Base-by-base conservation (phyloP, 2,888 invertebrate species). In the Thereva nobilitata region DNA sequence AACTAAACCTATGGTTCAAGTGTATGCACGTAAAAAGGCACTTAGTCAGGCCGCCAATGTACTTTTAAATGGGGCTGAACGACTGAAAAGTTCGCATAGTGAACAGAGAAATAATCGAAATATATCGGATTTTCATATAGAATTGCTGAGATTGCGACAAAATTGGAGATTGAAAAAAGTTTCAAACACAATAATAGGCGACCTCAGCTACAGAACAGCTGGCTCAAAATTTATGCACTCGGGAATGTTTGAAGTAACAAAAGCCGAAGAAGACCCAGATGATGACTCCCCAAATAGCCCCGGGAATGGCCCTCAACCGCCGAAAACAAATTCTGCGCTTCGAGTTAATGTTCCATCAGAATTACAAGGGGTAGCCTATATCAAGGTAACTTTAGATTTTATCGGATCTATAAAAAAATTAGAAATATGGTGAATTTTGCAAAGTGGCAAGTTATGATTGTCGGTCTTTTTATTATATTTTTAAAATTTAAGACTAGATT, bases 151-250 rank as follows among this genome's bases (percentile, higher is more conserved):
- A 67, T 83, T 97, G 53, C 82, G 97, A 45, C 96, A 97, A 76
- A 95, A 94, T 76, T 97, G 97, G 97, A 84, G 97, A 54, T 81
- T 97, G n/a, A 95, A 97, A 77, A 97, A 97, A 83, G 94, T 95
- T 0, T 94, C 95, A 0, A 95, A 94, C 77, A 90, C 92, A 0
- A 97, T 97, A 67, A 91, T 97, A 63, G 97, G 97, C 0, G 97
- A 97, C 82, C 85, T 97, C 5, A 97, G 97, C 78, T 97, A 97
- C 77, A 86, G 95, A 70, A 95, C 96, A 76, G 96, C 96, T 70
- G 97, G 97, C 1, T 97, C 96, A 0, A 92, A 95, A 77, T 97
- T 92, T 78, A 89, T 89, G 69, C 95, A 96, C 82, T 92, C 92
- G 68, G 97, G 97, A 3, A 92, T 93, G 74, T 96, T 97, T 84